A percentile compares a stretch with the other conserved stretches of the same genome.
Conservation (phyloP, 2,888 invertebrate species). For the Sisyra terminalis region DNA sequence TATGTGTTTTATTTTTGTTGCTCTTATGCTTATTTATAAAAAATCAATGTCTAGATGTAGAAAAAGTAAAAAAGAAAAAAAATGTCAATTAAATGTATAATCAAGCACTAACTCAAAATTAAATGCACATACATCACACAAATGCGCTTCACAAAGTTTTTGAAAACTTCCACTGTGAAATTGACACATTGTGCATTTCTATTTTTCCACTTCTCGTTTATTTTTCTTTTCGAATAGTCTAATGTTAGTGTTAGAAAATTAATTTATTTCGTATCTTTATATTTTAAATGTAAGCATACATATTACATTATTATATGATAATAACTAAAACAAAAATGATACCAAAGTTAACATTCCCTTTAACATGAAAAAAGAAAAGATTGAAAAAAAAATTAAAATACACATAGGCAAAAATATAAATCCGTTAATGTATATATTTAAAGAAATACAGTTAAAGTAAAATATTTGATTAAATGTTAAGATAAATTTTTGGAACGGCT, state of each 20-base stretch:
- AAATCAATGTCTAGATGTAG: not conserved
- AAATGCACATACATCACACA: slow-evolving; percentile 1
- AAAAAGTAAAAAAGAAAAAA: not conserved
- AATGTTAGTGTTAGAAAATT: slow-evolving; percentile 7
- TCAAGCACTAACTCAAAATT: not conserved
- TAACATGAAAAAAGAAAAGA: slow-evolving; percentile 16
- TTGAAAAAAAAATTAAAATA: not conserved
- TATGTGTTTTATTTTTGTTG: not conserved
- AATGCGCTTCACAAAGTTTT: not conserved
- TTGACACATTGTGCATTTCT: not conserved
- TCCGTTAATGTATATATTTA: too few species aligned
- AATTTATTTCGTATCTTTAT: slow-evolving; percentile 19
- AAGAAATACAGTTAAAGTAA: too few species aligned
- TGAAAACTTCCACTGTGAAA: not conserved
- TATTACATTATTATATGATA: slow-evolving; percentile 15
- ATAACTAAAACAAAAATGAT: slow-evolving; percentile 31
- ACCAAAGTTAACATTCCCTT: slow-evolving; percentile 64
- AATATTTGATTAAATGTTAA: too few species aligned
- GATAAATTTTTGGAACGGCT: too few species aligned
- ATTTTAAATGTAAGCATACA: slow-evolving; percentile 19
- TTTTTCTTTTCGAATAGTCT: slow-evolving; percentile 6
- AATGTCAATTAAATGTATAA: slow-evolving; percentile 3
- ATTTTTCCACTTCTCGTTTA: slow-evolving; percentile 9
- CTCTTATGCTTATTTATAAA: not conserved
- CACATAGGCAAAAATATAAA: too few species aligned